Conservation (phyloP, 2,888 invertebrate genomes). For the Allolobophora icterica region DNA sequence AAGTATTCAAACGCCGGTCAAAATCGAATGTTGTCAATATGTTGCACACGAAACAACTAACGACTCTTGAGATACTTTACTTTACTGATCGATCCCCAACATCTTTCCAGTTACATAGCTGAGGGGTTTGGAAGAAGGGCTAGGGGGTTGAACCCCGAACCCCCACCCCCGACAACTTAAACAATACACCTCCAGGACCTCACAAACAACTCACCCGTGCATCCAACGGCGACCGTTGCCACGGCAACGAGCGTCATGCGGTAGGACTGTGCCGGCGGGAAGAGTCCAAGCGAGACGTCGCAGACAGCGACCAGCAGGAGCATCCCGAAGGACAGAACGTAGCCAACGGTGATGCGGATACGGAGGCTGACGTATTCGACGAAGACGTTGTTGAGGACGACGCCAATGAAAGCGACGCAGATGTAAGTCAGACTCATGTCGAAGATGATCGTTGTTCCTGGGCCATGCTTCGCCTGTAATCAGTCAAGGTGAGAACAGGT, state of each 20-base stretch:
- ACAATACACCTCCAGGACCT: no score
- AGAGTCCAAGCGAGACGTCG: conserved; percentile 85
- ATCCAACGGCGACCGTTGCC: conserved; percentile 49
- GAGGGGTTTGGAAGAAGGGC: no score
- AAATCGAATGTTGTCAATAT: no score
- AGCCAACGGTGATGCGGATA: conserved; percentile 83
- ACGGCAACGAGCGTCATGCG: conserved; percentile 60
- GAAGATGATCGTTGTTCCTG: conserved; percentile 79
- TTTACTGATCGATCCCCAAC: no score
- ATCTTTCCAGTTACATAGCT: no score
- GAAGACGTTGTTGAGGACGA: conserved; percentile 82
- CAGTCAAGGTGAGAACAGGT: not conserved
- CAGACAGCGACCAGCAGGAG: conserved; percentile 83
- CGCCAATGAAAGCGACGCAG: conserved; percentile 85
- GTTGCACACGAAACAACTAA: no score
- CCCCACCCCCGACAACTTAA: no score
- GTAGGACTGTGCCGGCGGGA: conserved; percentile 80
- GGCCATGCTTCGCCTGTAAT: not conserved
- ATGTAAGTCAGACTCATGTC: conserved; percentile 92
- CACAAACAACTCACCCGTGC: conserved; percentile 50
- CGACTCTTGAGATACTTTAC: no score
- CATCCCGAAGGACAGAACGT: conserved; percentile 80
- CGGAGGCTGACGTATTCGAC: conserved; percentile 81
- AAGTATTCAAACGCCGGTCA: no score
- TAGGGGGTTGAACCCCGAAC: no score